Evolutionary conservation across 2,888 invertebrate species (phyloP), one percentile per base, ranked within the genome.

Genomic region (Pandemis corylana): DNA sequence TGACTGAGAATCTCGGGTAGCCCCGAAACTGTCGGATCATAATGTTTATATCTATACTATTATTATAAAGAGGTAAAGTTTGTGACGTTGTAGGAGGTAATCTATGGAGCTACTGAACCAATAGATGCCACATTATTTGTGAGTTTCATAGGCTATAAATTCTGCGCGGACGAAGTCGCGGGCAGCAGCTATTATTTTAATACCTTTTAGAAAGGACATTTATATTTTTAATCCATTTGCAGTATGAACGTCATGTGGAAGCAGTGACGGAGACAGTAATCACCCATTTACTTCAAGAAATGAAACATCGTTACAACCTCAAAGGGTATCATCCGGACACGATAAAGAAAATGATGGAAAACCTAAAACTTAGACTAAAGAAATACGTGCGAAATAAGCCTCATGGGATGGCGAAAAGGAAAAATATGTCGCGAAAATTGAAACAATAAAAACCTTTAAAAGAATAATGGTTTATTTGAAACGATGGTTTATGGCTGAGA

Each of bases 221-320:
- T 20, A 20, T 20, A 20, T 20, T 56, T 20, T 20, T 56, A 9
- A 7, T 7, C 9, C 5, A 6, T 15, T 56, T 9, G 9, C 83
- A 89, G 89, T 82, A 75, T 61, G 85, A 76, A 0, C 84, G 89
- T 36, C 88, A 89, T 65, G 69, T 85, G 0, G 78, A 87, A 76
- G 69, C 79, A 2, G 81, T 82, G 0, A 88, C 88, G 7, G 88
- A 88, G 71, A 86, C 77, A 20, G 79, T 82, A 0, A 65, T 87
- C 2, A 82, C 86, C 3, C 87, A 85, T 53, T 63, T 88, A 0
- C 44, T 87, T 0, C 78, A 79, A 20, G 83, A 87, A 79, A 78
- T 88, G 2, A 84, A 80, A 41, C 77, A 77, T 6, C 81, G 81
- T 64, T 82, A 80, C 62, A 67, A 77, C 12, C 68, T 72, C 13